These are phyloP conservation scores for Cephalopterus ornatus DNA, from an alignment of 2,113 vertebrate species.

Conservation along the genomic window DNA sequence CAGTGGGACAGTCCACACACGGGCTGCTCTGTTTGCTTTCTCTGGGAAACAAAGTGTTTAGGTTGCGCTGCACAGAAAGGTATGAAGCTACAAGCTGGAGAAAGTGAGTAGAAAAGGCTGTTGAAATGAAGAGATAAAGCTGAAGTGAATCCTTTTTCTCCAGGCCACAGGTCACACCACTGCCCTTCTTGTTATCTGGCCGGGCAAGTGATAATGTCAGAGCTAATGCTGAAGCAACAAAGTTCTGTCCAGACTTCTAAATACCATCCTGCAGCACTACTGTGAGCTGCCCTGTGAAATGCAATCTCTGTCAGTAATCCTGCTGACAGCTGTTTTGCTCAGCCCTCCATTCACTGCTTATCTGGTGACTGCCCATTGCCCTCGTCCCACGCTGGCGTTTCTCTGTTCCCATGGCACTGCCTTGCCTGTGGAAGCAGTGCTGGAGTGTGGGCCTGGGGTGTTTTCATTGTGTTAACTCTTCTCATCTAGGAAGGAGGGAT, in stretches of 20 bases:
- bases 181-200: background rate
- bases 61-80: background rate
- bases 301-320: slow-evolving; percentile 22
- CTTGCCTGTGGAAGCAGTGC: slow-evolving; percentile 45
- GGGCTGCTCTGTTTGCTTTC: background rate
- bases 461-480: slow-evolving; percentile 51
- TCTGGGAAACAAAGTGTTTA: background rate
- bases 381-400: slow-evolving; percentile 1
- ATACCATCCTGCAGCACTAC: background rate
- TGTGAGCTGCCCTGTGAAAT: slow-evolving; percentile 13
- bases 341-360: slow-evolving; percentile 39
- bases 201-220: background rate
- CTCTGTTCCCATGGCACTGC: slow-evolving; percentile 70
- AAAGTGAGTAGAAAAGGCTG: background rate
- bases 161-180: rapidly evolving
- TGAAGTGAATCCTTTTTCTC: background rate
- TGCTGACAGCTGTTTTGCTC: slow-evolving; percentile 63
- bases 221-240: background rate
- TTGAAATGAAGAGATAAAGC: background rate
- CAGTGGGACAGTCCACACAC: background rate
- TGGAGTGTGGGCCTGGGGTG: background rate
- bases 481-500: slow-evolving; percentile 36
- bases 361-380: slow-evolving; percentile 44
- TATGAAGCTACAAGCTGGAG: background rate
- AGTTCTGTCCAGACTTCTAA: background rate